These are phyloP conservation scores for Perodicticus potto DNA, from an alignment of 2,797 vertebrate species.

Conservation along the genomic window DNA sequence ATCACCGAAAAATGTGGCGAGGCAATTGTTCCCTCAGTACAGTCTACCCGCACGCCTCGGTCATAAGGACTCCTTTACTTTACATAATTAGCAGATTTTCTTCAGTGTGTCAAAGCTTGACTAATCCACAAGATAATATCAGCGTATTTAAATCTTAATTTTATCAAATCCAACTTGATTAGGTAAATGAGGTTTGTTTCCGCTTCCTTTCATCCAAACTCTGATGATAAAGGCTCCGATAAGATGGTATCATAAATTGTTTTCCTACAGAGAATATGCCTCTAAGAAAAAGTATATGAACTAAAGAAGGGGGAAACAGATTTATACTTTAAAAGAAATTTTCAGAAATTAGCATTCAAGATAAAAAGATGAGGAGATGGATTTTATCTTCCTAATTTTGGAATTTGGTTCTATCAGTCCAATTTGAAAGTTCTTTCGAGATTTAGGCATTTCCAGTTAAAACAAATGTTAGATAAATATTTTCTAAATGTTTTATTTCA, in stretches of 20 bases:
- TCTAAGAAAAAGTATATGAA: slow-evolving; percentile 72
- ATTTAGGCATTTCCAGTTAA: background rate
- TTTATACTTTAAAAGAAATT: slow-evolving; percentile 55
- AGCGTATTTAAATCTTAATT: slow-evolving; percentile 70
- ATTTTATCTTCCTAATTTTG: slow-evolving; percentile 26
- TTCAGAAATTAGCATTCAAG: background rate
- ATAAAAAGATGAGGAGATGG: background rate
- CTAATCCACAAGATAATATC: slow-evolving; percentile 77
- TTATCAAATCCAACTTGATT: slow-evolving; percentile 73
- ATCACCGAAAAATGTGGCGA: background rate
- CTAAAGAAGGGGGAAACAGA: slow-evolving; percentile 34
- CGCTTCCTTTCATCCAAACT: slow-evolving; percentile 79
- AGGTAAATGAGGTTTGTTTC: slow-evolving; percentile 81
- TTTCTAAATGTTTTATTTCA: background rate
- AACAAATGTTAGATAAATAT: slow-evolving; percentile 34
- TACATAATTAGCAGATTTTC: slow-evolving; percentile 35
- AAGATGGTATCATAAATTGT: slow-evolving; percentile 79
- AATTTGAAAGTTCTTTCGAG: slow-evolving; percentile 14
- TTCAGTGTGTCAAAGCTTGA: slow-evolving; percentile 64
- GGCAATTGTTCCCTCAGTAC: background rate
- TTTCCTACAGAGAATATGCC: slow-evolving; percentile 69
- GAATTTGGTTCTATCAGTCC: slow-evolving; percentile 41
- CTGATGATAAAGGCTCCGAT: slow-evolving; percentile 74
- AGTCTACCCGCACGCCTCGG: background rate
- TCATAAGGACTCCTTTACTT: background rate